A percentile compares a stretch with the other conserved stretches of the same genome.
phyloP scores from a whole-genome alignment of 2,113 vertebrate genomes.

The Campylomormyrus numenius region DNA sequence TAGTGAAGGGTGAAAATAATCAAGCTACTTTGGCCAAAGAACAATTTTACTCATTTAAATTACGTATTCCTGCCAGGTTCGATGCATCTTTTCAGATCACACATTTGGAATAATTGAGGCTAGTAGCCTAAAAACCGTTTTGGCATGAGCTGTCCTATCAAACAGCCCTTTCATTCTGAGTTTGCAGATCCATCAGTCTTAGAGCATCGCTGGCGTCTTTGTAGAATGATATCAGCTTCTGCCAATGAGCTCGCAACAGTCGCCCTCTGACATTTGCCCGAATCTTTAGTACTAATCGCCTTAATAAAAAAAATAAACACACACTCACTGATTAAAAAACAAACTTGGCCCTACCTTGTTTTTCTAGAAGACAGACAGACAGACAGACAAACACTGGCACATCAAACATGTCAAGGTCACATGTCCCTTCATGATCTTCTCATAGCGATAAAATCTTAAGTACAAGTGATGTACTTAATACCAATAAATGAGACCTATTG shows the following conservation, averaged over 20 bases:
- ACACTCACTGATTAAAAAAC: neutral
- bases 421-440: neutral
- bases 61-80: neutral
- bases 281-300: conserved; percentile 12
- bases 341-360: neutral
- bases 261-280: neutral
- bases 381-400: neutral
- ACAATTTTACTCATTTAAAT: neutral
- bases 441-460: neutral
- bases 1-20: neutral
- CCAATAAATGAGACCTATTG: neutral
- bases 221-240: conserved; percentile 2
- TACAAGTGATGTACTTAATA: neutral
- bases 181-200: conserved; percentile 24
- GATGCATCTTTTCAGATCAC: neutral
- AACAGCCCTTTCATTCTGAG: conserved; percentile 24
- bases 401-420: neutral
- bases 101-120: conserved; percentile 15
- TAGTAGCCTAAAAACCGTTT: neutral
- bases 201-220: neutral
- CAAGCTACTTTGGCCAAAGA: neutral
- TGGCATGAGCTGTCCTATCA: conserved; percentile 7
- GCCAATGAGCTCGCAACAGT: neutral
- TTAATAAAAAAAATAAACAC: neutral
- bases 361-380: neutral